phyloP scores from a whole-genome alignment of 2,797 vertebrate species.

The Prunella strophiata region DNA sequence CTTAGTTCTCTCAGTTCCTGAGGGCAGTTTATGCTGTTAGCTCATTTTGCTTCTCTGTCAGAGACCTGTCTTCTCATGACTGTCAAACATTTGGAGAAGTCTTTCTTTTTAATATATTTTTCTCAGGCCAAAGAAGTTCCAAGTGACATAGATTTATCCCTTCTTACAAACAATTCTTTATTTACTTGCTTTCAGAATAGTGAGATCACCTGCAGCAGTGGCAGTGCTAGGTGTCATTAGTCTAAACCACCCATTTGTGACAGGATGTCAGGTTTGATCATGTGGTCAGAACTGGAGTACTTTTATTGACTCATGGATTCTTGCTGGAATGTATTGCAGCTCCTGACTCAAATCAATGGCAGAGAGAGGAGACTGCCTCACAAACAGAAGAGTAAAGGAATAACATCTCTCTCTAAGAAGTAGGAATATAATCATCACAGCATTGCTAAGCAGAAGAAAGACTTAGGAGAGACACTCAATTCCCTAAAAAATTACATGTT shows the following conservation, averaged over 20 bases:
- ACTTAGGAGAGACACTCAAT: background rate
- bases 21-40: slow-evolving; percentile 64
- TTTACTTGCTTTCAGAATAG: background rate
- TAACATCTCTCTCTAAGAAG: background rate
- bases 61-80: slow-evolving; percentile 38
- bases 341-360: background rate
- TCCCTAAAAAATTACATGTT: background rate
- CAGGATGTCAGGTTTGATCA: background rate
- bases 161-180: slow-evolving; percentile 17
- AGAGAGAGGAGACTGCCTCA: background rate
- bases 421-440: background rate
- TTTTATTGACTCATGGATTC: background rate
- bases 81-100: slow-evolving; percentile 37
- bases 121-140: slow-evolving; percentile 53
- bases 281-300: background rate
- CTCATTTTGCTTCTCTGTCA: slow-evolving; percentile 70
- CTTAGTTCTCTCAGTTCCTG: slow-evolving; percentile 23
- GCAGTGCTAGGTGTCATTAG: background rate
- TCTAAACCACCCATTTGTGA: background rate
- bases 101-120: background rate
- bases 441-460: background rate
- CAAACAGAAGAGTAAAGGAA: background rate
- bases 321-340: background rate
- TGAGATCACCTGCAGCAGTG: background rate
- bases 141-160: slow-evolving; percentile 7